These are phyloP conservation scores for Mesorhabditis sp. DNA, from an alignment of 2,888 invertebrate genomes.

Conservation along the genomic window DNA sequence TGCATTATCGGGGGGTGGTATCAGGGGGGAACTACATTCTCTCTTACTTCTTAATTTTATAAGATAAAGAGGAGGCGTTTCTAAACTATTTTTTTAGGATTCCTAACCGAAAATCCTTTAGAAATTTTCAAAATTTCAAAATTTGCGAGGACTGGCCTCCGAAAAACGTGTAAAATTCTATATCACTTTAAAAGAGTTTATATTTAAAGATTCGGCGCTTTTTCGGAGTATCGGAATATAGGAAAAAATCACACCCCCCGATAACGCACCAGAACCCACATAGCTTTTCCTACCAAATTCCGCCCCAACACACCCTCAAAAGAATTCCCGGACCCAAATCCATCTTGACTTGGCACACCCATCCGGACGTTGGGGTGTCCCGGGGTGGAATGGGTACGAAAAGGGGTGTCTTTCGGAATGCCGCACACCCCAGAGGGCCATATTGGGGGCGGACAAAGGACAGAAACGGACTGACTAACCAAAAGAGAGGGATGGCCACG, in stretches of 20 bases:
- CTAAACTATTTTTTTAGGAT: too few relatives aligned
- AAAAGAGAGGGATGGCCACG: background rate
- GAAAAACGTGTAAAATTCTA: too few relatives aligned
- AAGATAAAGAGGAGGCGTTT: too few relatives aligned
- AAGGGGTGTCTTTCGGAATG: conserved; percentile 20
- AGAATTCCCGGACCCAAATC: background rate
- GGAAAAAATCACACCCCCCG: conserved; percentile 4
- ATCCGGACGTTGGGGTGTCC: conserved; percentile 10
- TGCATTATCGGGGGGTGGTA: too few relatives aligned
- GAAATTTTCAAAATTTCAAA: too few relatives aligned
- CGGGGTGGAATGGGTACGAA: conserved; percentile 23
- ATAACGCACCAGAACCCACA: conserved; percentile 10
- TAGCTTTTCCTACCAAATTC: conserved; percentile 6
- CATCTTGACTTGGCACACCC: background rate
- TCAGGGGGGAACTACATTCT: too few relatives aligned
- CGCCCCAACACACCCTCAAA: conserved; percentile 10
- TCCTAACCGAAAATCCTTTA: too few relatives aligned
- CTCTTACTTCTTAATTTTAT: too few relatives aligned
- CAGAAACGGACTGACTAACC: conserved; percentile 22
- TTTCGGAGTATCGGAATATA: background rate
- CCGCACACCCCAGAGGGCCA: conserved; percentile 15
- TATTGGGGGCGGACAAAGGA: conserved; percentile 14
- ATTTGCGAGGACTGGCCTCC: too few relatives aligned
- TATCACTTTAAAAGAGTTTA: too few relatives aligned
- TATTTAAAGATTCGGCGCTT: too few relatives aligned